These are phyloP conservation scores for Stenichneumon culpator DNA, from an alignment of 2,888 invertebrate genomes.

Conservation along the genomic window DNA sequence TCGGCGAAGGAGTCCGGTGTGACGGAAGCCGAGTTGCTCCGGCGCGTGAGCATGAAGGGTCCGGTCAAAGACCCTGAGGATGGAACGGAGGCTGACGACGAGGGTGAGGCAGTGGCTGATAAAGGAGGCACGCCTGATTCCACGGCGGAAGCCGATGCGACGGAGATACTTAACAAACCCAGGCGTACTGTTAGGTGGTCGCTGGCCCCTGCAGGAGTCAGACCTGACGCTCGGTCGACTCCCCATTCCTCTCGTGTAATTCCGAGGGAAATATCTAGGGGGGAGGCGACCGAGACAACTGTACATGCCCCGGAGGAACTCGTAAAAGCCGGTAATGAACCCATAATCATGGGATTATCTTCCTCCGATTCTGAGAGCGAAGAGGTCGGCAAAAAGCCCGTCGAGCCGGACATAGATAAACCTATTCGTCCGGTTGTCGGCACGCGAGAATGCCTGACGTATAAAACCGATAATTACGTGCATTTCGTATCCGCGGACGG, in stretches of 20 bases:
- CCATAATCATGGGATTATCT: no score
- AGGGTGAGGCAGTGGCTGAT: not conserved
- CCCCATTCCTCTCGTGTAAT: not conserved
- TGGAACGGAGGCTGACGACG: not conserved
- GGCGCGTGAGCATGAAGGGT: not conserved
- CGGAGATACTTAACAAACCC: not conserved
- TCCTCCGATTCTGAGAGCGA: not conserved
- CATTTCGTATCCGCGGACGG: not conserved
- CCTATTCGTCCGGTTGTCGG: not conserved
- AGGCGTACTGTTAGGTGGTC: not conserved
- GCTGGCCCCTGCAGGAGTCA: not conserved
- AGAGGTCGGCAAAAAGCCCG: no score
- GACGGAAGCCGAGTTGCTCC: not conserved
- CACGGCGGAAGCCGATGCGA: not conserved
- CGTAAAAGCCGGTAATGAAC: not conserved
- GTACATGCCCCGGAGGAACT: not conserved
- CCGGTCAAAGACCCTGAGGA: not conserved
- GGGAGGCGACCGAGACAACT: not conserved
- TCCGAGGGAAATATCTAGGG: not conserved
- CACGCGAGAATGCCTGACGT: not conserved
- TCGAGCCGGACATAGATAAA: no score
- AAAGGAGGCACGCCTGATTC: not conserved
- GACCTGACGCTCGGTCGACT: not conserved
- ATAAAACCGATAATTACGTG: not conserved
- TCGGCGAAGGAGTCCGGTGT: not conserved